A percentile compares a stretch with the other conserved stretches of the same genome.
Conservation (phyloP, 2,797 vertebrate genomes). For the Stomatorhinus walkeri region DNA sequence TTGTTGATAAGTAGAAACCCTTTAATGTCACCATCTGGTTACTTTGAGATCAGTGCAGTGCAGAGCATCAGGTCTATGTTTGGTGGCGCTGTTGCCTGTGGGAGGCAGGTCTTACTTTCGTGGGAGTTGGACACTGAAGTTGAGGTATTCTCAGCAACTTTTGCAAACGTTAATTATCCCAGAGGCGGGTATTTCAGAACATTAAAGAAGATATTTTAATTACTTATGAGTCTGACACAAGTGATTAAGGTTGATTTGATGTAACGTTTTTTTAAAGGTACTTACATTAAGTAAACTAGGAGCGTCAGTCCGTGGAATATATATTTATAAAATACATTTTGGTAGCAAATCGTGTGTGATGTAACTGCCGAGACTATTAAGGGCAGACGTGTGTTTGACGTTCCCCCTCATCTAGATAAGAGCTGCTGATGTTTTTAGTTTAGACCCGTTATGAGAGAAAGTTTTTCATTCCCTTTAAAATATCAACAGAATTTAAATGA, state of each 20-base stretch:
- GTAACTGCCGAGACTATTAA: not conserved
- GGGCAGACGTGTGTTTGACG: not conserved
- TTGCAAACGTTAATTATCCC: not conserved
- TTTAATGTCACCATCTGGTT: not conserved
- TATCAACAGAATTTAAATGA: not conserved
- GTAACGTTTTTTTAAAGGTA: not conserved
- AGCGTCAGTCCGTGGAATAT: not conserved
- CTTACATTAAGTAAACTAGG: not conserved
- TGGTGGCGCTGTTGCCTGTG: not conserved
- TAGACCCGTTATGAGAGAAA: not conserved
- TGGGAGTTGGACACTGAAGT: not conserved
- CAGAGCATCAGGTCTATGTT: not conserved
- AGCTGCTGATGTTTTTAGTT: not conserved
- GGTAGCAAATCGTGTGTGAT: not conserved
- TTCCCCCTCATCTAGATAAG: not conserved
- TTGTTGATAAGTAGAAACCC: not conserved
- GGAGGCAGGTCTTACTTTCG: not conserved
- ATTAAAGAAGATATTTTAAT: not conserved
- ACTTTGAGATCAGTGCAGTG: not conserved
- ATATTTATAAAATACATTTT: not conserved
- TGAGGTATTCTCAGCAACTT: not conserved
- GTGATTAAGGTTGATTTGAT: not conserved
- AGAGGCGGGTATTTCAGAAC: not conserved
- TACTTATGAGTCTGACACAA: not conserved
- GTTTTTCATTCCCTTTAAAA: not conserved